Evolutionary conservation across 1,140 invertebrate species (phyloP), one percentile per base, ranked within the genome.

Genomic region (Temnothorax longispinosus): DNA sequence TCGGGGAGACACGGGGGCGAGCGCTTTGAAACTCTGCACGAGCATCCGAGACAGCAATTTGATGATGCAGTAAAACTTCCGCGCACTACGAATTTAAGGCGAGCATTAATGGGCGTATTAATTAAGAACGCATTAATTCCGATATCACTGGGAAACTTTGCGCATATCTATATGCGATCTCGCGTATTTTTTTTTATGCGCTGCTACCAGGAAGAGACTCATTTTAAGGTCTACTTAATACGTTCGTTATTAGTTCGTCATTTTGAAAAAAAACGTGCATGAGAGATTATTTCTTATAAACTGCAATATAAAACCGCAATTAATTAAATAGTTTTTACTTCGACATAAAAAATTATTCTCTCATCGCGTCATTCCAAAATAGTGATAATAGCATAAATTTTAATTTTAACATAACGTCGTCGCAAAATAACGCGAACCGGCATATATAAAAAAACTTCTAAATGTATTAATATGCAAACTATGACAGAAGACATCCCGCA

Each of bases 61-160:
- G 71, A 89, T 58, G 74, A 69, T 41, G 54, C 58, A 62, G 67
- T 88, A 88, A 88, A 88, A 88, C 62, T 88, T 87, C 41, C 27
- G 69, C 15, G 41, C 75, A 76, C 60, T 82, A 44, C 47, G 44
- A 44, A 69, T 67, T 44, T 84, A 84, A 88, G 58, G 60, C 44
- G 47, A 75, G 11, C 69, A 69, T 88, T 88, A 88, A 87, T 62
- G 77, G 60, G 2, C 76, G n/a, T 84, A 74, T 84, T 84, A 84
- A 84, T 84, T 84, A 75, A 84, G 41, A 32, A n/a, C 69, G 8
- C 56, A 44, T 84, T 84, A 84, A 74, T 84, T 74, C 41, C 32
- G 54, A 84, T 60, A 84, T 84, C 41, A 50, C 50, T 18, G 10
- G 50, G 21, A 27, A 81, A 81, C 13, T 44, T 81, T 64, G 41